phyloP scores from a whole-genome alignment of 92 coral and sea anemone species.

The Phenganax stokvisi region DNA sequence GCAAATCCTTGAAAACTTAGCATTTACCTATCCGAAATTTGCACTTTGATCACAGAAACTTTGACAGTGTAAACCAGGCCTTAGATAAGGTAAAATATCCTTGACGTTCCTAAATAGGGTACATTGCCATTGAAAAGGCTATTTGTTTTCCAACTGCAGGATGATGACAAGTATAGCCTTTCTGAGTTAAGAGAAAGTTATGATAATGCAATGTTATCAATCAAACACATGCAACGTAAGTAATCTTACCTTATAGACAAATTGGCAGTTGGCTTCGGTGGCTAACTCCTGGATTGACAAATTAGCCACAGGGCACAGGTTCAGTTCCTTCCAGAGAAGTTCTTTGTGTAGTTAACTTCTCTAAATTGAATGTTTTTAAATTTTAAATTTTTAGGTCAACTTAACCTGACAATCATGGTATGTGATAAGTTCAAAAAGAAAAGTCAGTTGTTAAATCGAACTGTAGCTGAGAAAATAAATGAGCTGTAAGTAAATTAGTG shows the following conservation, averaged over 20 bases:
- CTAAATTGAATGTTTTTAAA: neutral
- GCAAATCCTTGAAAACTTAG: too few relatives aligned
- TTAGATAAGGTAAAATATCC: too few relatives aligned
- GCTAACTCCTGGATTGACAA: neutral
- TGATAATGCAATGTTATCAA: slow-evolving; percentile 3
- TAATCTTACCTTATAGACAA: neutral
- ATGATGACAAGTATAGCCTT: neutral
- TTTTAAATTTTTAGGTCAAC: neutral
- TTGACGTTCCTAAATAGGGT: neutral
- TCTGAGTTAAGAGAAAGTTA: neutral
- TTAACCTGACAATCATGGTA: neutral
- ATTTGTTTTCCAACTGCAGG: neutral
- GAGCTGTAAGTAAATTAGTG: slow-evolving; percentile 4
- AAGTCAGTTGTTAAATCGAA: neutral
- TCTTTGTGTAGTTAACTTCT: neutral
- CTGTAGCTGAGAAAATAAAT: neutral
- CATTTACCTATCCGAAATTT: too few relatives aligned
- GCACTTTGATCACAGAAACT: too few relatives aligned
- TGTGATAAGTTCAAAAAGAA: neutral
- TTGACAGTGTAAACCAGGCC: too few relatives aligned
- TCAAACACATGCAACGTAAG: slow-evolving; percentile 3
- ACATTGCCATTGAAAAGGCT: neutral
- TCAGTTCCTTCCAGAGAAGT: neutral
- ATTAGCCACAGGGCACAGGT: neutral
- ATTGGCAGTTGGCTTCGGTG: neutral